Conservation (phyloP, 2,888 invertebrate species). For the Hypselothyrea guttata region DNA sequence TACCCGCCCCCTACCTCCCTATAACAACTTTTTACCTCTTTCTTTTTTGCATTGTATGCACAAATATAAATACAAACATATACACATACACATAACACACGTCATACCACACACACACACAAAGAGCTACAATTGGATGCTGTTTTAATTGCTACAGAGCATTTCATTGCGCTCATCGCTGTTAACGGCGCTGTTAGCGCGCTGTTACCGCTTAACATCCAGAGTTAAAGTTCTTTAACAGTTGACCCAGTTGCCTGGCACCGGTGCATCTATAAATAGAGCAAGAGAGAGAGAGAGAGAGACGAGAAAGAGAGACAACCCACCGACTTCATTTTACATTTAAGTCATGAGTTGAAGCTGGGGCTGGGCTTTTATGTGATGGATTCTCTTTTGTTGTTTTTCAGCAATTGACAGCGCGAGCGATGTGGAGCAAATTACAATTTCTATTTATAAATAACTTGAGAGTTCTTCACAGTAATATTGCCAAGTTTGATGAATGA, state of each 20-base stretch:
- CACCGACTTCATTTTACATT: constrained; percentile 35
- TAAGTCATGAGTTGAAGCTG: background rate
- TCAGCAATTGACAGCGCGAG: constrained; percentile 12
- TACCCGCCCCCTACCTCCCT: constrained; percentile 50
- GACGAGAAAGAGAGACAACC: background rate
- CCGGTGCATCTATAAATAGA: constrained; percentile 57
- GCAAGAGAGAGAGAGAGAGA: constrained; percentile 15
- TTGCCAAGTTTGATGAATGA: constrained; percentile 29
- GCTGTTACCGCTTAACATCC: constrained; percentile 25
- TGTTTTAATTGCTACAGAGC: constrained; percentile 52
- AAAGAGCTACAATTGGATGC: constrained; percentile 37
- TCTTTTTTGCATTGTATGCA: constrained; percentile 24
- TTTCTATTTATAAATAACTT: constrained; percentile 48
- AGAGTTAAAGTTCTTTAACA: constrained; percentile 52
- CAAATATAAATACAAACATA: constrained; percentile 28
- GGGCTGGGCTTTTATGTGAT: constrained; percentile 25
- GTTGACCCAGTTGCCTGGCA: constrained; percentile 63
- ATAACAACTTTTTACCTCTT: constrained; percentile 9
- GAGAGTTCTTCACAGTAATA: constrained; percentile 15
- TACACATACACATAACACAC: constrained; percentile 8
- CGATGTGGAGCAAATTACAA: constrained; percentile 25
- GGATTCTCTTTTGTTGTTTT: constrained; percentile 24
- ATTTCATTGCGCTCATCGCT: constrained; percentile 20
- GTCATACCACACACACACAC: constrained; percentile 4
- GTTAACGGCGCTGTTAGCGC: constrained; percentile 11